A percentile compares a stretch with the other conserved stretches of the same genome.
Evolutionary conservation across 2,797 vertebrate species (phyloP).

Genomic region (Mus caroli): DNA sequence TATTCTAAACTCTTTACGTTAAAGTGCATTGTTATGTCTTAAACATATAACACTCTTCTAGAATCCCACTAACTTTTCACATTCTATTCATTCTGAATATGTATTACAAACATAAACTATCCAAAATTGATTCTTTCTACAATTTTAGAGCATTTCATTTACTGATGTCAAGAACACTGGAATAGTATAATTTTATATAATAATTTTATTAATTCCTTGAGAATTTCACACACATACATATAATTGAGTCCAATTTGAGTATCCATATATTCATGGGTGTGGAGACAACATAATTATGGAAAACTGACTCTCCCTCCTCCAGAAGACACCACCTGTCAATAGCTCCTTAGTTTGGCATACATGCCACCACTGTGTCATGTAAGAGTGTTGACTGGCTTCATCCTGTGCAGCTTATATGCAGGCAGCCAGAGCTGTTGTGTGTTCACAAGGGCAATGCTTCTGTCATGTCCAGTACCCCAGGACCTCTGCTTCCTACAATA

Average conservation of each 20-base stretch:
- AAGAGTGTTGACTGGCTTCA: background rate
- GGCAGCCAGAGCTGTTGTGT: background rate
- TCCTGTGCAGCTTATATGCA: too few relatives aligned
- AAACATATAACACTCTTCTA: background rate
- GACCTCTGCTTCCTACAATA: background rate
- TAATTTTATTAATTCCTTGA: background rate
- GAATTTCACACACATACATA: background rate
- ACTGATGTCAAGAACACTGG: background rate
- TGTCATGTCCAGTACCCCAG: background rate
- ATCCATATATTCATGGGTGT: background rate
- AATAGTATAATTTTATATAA: background rate
- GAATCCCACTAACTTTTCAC: background rate
- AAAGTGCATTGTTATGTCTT: background rate
- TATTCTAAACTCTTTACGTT: background rate
- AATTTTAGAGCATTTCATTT: background rate
- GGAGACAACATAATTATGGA: background rate
- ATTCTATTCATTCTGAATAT: background rate
- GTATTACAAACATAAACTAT: background rate
- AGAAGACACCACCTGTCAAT: too few relatives aligned
- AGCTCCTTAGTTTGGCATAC: background rate
- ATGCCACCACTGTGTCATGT: background rate
- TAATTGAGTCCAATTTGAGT: background rate
- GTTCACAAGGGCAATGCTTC: background rate
- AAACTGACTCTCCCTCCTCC: background rate
- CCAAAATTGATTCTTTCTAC: slow-evolving; percentile 15